Evolutionary conservation across 2,113 vertebrate species (phyloP).

Genomic region (Lamprotornis superbus): DNA sequence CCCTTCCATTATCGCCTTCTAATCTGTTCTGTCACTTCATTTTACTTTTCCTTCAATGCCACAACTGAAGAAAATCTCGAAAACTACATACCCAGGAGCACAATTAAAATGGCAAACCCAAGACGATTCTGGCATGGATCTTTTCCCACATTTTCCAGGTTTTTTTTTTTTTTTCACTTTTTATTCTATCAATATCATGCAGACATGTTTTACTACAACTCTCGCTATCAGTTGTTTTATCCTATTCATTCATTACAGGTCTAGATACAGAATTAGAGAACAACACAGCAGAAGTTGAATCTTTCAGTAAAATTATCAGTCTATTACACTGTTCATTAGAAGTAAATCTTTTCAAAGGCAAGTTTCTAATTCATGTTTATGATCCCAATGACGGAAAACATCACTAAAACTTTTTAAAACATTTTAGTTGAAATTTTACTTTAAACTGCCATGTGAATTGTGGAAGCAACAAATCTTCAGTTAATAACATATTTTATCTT

Average conservation of each 20-base stretch:
- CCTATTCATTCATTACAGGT: not conserved
- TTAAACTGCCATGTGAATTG: not conserved
- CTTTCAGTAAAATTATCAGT: slow-evolving; percentile 11
- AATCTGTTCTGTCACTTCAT: slow-evolving; percentile 66
- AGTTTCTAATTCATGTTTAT: not conserved
- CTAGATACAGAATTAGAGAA: slow-evolving; percentile 17
- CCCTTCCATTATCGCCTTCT: slow-evolving; percentile 60
- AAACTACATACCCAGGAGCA: slow-evolving; percentile 48
- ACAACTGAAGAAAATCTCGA: slow-evolving; percentile 63
- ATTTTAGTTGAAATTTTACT: not conserved
- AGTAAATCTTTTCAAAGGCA: slow-evolving; percentile 27
- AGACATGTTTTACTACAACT: slow-evolving; percentile 5
- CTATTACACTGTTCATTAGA: not conserved
- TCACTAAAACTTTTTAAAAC: not conserved
- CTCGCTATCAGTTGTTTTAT: slow-evolving; percentile 12
- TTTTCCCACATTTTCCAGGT: slow-evolving; percentile 25
- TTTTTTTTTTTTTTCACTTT: not conserved
- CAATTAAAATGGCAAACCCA: slow-evolving; percentile 59
- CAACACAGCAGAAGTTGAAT: not conserved
- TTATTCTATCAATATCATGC: not conserved
- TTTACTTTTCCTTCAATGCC: slow-evolving; percentile 69
- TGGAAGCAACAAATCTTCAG: not conserved
- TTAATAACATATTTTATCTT: not conserved
- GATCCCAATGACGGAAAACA: not conserved
- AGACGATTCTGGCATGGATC: slow-evolving; percentile 26